A percentile compares a stretch with the other conserved stretches of the same genome.
phyloP scores from a whole-genome alignment of 2,888 invertebrate species.

The Malachius bipustulatus region DNA sequence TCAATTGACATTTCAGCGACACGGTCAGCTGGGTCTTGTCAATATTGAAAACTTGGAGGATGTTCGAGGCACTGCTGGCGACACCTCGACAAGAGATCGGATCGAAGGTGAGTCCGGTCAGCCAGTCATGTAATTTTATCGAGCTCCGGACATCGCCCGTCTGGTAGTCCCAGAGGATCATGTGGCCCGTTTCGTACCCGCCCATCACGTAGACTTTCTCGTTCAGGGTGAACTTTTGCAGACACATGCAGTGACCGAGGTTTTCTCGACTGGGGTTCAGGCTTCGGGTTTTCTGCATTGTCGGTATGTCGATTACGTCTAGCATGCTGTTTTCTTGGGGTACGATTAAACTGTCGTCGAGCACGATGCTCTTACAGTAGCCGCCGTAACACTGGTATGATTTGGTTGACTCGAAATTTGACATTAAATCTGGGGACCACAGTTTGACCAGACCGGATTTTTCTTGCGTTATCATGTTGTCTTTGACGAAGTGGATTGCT shows the following conservation, averaged over 20 bases:
- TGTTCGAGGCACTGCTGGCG: slow-evolving; percentile 51
- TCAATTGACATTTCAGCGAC: slow-evolving; percentile 47
- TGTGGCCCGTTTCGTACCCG: slow-evolving; percentile 63
- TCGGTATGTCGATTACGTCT: slow-evolving; percentile 37
- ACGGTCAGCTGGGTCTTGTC: slow-evolving; percentile 41
- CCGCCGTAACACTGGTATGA: slow-evolving; percentile 52
- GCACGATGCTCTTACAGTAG: slow-evolving; percentile 56
- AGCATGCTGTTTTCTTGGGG: slow-evolving; percentile 49
- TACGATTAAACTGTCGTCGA: slow-evolving; percentile 49
- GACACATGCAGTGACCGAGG: slow-evolving; percentile 54
- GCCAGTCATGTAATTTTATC: slow-evolving; percentile 48
- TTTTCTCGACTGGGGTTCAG: slow-evolving; percentile 37
- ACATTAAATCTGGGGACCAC: slow-evolving; percentile 46
- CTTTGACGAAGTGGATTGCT: slow-evolving; percentile 47
- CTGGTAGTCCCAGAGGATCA: slow-evolving; percentile 59
- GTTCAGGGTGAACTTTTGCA: slow-evolving; percentile 40
- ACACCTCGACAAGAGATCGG: slow-evolving; percentile 51
- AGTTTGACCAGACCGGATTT: slow-evolving; percentile 59
- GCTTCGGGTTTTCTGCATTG: slow-evolving; percentile 32
- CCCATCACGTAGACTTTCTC: slow-evolving; percentile 48
- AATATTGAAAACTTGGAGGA: slow-evolving; percentile 46
- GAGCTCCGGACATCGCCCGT: slow-evolving; percentile 46
- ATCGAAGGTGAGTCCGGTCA: slow-evolving; percentile 63
- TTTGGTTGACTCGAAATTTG: slow-evolving; percentile 47
- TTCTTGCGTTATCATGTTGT: slow-evolving; percentile 59